Base-by-base conservation (phyloP, 2,888 invertebrate species). In the Netelia fuscicornis region DNA sequence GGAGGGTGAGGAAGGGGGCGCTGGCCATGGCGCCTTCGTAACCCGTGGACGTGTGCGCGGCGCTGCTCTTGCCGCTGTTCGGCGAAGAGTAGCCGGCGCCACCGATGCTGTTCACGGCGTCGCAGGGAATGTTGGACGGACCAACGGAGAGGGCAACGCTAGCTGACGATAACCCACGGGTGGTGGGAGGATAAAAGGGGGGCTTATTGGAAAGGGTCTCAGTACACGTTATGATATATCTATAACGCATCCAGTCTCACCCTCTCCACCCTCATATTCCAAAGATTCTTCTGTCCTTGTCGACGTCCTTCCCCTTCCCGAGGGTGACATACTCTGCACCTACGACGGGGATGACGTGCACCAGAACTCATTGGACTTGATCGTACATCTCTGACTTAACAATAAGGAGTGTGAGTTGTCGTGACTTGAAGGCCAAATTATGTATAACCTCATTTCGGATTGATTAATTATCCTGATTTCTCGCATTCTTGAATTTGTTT, bases 251-350 rank as follows among this genome's bases (percentile, higher is more conserved):
- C n/a, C 42, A 52, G 30, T 74, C 64, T 74, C 64, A 37, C 52
- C 62, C 54, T 67, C 60, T 25, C 1, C 48, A 20, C 48, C 93
- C 94, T 94, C 94, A 94, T 93, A 93, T 93, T 86, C 80, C 80
- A 87, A 88, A 89, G 89, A 89, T 90, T 88, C 89, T 87, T 87
- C 89, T 88, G 89, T 86, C 88, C 87, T 48, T 13, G 48, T 48
- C 13, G 48, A 48, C 48, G 11, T 48, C 48, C 10, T 48, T 48
- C 48, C 48, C 10, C 48, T 3, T 13, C 37, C 6, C 8, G 37
- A 37, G 13, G 48, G 10, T 13, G 11, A 48, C 13, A 48, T 48
- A 13, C 48, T 48, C 48, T 3, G 48, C 48, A 48, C 2, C 48
- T 13, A 48, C 13, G 13, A 48, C 13, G 13, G 13, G 48, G 48